Evolutionary conservation across 2,888 invertebrate species (phyloP), one percentile per base, ranked within the genome.

Genomic region (Lacanobia oleracea): DNA sequence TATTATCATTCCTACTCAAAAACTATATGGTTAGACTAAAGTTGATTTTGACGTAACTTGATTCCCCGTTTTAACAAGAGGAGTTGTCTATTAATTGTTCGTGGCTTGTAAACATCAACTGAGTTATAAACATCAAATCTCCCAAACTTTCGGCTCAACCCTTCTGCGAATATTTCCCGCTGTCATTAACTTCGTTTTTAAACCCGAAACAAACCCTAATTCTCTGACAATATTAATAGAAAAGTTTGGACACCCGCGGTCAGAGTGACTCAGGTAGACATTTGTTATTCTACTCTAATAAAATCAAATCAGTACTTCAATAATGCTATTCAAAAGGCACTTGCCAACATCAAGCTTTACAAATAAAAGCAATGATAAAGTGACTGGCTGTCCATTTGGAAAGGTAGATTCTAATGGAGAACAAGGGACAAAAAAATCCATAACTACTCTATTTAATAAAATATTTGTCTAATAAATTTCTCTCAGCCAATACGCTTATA

Each of bases 151-250:
- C 23, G 10, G 12, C 16, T 69, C 57, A 61, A 75, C 57, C 64
- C 64, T 75, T 72, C 76, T 65, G 54, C 10, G 18, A 72, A 82
- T 72, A 61, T 63, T 77, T 67, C 18, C 23, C 59, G 62, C 54
- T 67, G 66, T 64, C 67, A 64, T 83, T 75, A 81, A 81, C 72
- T 85, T 81, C 45, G 50, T 75, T 83, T 75, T 77, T 33, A 67
- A 74, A 67, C 61, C 57, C 50, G 54, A 65, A 81, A 78, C 64
- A 73, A 68, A 66, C 71, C 64, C 37, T 67, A 74, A 83, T 77
- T 81, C 43, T 63, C 54, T 73, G 67, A 77, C 61, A 65, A 77
- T 72, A 63, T 75, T 75, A 74, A 60, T 48, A 53, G 56, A 60
- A 67, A 70, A 75, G 59, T 70, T 70, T 2, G 6, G n/a, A 56